A percentile compares a stretch with the other conserved stretches of the same genome.
These are phyloP conservation scores for Drosophila burlai DNA, from an alignment of 1,140 invertebrate genomes.

Conservation along the genomic window DNA sequence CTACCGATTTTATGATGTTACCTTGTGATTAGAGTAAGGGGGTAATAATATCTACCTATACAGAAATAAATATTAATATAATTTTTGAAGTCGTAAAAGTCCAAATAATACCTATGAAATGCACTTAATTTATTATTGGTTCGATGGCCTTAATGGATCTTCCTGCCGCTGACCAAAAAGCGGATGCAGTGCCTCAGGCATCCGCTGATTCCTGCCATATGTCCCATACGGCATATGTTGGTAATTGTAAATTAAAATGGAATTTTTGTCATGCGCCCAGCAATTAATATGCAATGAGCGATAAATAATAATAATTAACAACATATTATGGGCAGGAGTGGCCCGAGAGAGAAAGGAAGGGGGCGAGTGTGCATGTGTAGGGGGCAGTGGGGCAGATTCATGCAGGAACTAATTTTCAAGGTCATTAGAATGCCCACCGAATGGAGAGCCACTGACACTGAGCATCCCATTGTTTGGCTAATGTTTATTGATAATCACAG, in stretches of 20 bases:
- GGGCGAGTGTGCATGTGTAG: too few species aligned
- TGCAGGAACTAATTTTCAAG: constrained; percentile 85
- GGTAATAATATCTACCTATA: too few species aligned
- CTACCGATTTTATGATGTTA: too few species aligned
- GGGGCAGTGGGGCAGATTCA: constrained; percentile 48
- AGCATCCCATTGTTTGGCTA: constrained; percentile 74
- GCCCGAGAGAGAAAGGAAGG: background rate
- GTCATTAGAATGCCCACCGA: constrained; percentile 74
- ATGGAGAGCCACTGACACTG: constrained; percentile 51
- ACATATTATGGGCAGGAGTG: constrained; percentile 40
- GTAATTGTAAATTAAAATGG: constrained; percentile 60
- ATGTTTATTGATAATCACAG: constrained; percentile 80
- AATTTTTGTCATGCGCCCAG: constrained; percentile 55
- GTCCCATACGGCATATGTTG: constrained; percentile 42
- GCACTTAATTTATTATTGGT: background rate
- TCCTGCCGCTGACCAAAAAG: constrained; percentile 44
- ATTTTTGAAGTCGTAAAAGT: background rate
- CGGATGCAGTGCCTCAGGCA: constrained; percentile 55
- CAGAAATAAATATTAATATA: too few species aligned
- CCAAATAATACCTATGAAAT: background rate
- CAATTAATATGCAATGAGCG: constrained; percentile 73
- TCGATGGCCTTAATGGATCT: constrained; percentile 50
- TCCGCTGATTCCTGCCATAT: constrained; percentile 46
- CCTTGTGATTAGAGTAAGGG: too few species aligned
- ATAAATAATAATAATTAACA: constrained; percentile 74